Percentiles rank a stretch among this genome's conserved stretches.
Conservation (phyloP, 2,888 invertebrate species). For the Odontocolon sp. region DNA sequence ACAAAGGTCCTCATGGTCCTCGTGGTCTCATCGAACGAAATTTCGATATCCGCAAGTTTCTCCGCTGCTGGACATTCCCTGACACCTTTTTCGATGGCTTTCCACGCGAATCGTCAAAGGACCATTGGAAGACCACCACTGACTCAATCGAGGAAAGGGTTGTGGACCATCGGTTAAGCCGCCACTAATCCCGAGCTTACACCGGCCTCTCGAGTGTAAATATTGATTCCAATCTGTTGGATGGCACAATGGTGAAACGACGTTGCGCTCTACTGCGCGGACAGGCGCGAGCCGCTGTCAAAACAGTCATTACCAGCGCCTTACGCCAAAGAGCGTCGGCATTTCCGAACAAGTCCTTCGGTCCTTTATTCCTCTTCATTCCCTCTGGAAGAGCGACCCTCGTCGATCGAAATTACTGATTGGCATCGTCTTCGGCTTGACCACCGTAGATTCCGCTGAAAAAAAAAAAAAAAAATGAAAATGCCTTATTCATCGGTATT, state of each 20-base stretch:
- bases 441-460: background rate
- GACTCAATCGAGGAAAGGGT: slow-evolving; percentile 70
- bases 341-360: slow-evolving; percentile 19
- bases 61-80: background rate
- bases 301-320: slow-evolving; percentile 75
- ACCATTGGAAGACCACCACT: slow-evolving; percentile 33
- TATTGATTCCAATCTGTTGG: slow-evolving; percentile 78
- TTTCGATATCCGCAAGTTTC: background rate
- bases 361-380: slow-evolving; percentile 21
- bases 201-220: slow-evolving; percentile 73
- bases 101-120: slow-evolving; percentile 29
- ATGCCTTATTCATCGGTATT: slow-evolving; percentile 49
- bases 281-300: slow-evolving; percentile 73
- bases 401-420: slow-evolving; percentile 38
- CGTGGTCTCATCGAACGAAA: background rate
- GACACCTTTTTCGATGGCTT: background rate
- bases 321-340: slow-evolving; percentile 42
- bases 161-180: slow-evolving; percentile 66
- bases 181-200: slow-evolving; percentile 75
- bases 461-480: slow-evolving; percentile 18
- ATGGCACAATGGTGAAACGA: slow-evolving; percentile 69
- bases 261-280: slow-evolving; percentile 57
- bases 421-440: slow-evolving; percentile 4
- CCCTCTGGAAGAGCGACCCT: slow-evolving; percentile 7
- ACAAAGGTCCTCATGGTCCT: background rate